phyloP scores from a whole-genome alignment of 2,113 vertebrate genomes.

The Vimba vimba region DNA sequence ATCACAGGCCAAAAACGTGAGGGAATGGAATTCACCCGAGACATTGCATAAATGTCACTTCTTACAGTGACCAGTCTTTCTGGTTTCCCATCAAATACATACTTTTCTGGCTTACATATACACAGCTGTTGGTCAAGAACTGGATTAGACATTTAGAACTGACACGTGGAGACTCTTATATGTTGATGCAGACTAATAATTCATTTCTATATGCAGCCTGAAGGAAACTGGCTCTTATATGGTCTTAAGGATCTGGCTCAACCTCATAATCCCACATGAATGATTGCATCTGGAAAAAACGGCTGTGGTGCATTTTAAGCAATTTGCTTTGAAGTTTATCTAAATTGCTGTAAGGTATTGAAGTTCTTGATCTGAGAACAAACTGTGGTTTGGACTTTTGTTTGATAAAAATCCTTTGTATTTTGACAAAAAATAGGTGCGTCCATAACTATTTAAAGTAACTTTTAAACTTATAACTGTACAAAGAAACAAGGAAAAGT shows the following conservation, averaged over 20 bases:
- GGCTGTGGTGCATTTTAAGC: slow-evolving; percentile 5
- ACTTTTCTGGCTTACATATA: slow-evolving; percentile 15
- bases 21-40: neutral
- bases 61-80: slow-evolving; percentile 49
- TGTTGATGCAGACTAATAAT: slow-evolving; percentile 51
- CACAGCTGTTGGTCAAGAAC: slow-evolving; percentile 27
- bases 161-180: neutral
- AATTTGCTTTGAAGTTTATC: slow-evolving; percentile 29
- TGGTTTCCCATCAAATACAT: neutral
- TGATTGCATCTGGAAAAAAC: slow-evolving; percentile 18
- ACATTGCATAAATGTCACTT: neutral
- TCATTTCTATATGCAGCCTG: slow-evolving; percentile 49
- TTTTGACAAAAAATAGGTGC: neutral
- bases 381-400: neutral
- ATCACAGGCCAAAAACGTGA: slow-evolving; percentile 33
- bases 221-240: slow-evolving; percentile 14
- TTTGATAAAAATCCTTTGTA: neutral
- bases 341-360: slow-evolving; percentile 24
- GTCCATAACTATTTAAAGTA: neutral
- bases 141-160: neutral
- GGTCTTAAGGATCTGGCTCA: neutral
- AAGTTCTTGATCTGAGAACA: slow-evolving; percentile 11
- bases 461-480: neutral
- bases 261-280: slow-evolving; percentile 41
- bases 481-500: neutral